Base-by-base conservation (phyloP, 2,888 invertebrate genomes). In the Diarsia rubi region DNA sequence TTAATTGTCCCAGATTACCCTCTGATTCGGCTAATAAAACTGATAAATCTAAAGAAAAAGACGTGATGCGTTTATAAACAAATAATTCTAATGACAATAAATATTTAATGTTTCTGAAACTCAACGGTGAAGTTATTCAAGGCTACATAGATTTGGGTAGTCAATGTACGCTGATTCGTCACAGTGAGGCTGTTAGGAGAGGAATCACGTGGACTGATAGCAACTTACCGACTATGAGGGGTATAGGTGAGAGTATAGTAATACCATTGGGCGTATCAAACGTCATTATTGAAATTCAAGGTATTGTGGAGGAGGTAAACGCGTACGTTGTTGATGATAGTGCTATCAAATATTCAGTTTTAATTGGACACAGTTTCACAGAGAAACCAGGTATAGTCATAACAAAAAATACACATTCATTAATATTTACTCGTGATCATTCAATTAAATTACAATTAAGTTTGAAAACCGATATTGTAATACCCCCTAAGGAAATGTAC, bases 141-240 rank as follows among this genome's bases (percentile, higher is more conserved):
- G 37, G 37, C 37, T 37, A 37, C 37, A 6, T 37, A 6, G 37
- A 37, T 37, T 37, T 37, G 37, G 37, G 37, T 37, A 37, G 37
- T 37, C 37, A 37, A 37, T 37, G 37, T 37, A 37, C 37, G 37
- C 37, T 37, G 37, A 37, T 37, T 37, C 37, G 37, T 37, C 37
- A 37, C 37, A 37, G 37, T 45, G 67, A 67, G 52, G 52, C 66
- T 37, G n/a, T 52, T 16, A 67, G 6, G 11, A 42, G n/a, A 0
- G 54, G 52, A 42, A 54, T 67, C 19, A 54, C 37, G 21, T 66
- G 52, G 66, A 52, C 49, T 52, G 52, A 66, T 37, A 66, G 16
- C 8, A 49, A 66, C n/a, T 66, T 66, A 24, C 66, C 66, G 14
- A 67, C 52, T 37, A 67, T 67, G 66, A 52, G 52, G n/a, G 66